Evolutionary conservation across 2,888 invertebrate genomes (phyloP), one percentile per base, ranked within the genome.

Genomic region (Mimumesa dahlbomi): DNA sequence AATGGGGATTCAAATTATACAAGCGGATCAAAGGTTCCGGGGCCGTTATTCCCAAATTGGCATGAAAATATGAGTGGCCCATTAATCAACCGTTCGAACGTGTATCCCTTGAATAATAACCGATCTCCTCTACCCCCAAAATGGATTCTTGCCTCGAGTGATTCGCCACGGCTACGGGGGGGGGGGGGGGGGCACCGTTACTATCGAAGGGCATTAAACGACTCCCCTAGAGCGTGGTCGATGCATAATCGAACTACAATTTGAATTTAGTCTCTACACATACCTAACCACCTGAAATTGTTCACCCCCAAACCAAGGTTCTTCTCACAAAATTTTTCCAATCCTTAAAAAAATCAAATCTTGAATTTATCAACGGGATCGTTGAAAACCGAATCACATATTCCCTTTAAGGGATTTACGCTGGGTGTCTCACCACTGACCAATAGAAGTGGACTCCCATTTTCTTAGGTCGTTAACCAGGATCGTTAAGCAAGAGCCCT

Each of bases 381-480:
- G n/a, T n/a, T 62, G 29, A 52, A 34, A 31, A 6, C 6, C 11
- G 19, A 16, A 14, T 29, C n/a, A 29, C 43, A 63, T 34, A 62
- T 62, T 62, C 71, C 71, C 65, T 75, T 72, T 67, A 75, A 77
- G 25, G 7, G 25, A 72, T 62, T 46, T 18, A 42, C 50, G 46
- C 13, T 66, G 52, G 6, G 50, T 22, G 57, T 65, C 50, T 40
- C 46, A 53, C 57, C 29, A 65, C 52, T 74, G 74, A 73, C 76
- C 75, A 69, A 65, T 61, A 71, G 57, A 56, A 48, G 50, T 38
- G 43, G 19, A 11, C 48, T 19, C n/a, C 54, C 45, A 48, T 66
- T 64, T 69, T 66, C 68, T 65, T 62, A 25, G 66, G 59, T 71
- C 75, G 75, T 80, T 80, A 80, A 78, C 68, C 48, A 42, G 57